phyloP scores from a whole-genome alignment of 2,797 vertebrate genomes.

The Oreortyx pictus region DNA sequence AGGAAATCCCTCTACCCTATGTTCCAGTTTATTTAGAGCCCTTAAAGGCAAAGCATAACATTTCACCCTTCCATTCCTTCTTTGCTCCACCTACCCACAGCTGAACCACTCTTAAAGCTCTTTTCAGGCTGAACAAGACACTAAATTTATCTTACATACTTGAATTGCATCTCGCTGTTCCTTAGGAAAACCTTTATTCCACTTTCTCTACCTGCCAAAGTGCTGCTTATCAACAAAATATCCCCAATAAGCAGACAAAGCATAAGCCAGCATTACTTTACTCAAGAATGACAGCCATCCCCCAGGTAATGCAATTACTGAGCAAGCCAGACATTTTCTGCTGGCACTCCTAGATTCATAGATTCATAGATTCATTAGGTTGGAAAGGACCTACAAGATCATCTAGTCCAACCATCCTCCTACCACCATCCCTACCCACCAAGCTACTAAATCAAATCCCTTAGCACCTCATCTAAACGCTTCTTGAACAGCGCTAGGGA shows the following conservation, averaged over 20 bases:
- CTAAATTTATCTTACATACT: not conserved
- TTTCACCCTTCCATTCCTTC: not conserved
- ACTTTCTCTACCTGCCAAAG: not conserved
- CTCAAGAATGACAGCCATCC: not conserved
- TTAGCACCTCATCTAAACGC: no score
- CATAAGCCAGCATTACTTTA: accelerated
- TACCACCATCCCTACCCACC: no score
- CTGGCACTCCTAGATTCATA: no score
- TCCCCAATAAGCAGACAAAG: not conserved
- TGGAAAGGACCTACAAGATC: no score
- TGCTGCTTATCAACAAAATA: not conserved
- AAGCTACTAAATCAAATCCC: no score
- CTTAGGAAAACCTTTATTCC: not conserved
- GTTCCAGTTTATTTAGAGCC: not conserved
- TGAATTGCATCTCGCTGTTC: not conserved
- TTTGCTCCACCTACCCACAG: not conserved
- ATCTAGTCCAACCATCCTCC: no score
- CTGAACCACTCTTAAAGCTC: not conserved
- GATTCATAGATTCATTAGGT: no score
- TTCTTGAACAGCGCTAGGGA: no score
- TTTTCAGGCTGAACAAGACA: not conserved
- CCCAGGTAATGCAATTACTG: not conserved
- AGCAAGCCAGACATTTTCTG: not conserved
- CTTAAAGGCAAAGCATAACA: not conserved
- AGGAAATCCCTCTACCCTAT: conserved; percentile 12